Conservation (phyloP, 2,888 invertebrate species). For the Orthosia incerta region DNA sequence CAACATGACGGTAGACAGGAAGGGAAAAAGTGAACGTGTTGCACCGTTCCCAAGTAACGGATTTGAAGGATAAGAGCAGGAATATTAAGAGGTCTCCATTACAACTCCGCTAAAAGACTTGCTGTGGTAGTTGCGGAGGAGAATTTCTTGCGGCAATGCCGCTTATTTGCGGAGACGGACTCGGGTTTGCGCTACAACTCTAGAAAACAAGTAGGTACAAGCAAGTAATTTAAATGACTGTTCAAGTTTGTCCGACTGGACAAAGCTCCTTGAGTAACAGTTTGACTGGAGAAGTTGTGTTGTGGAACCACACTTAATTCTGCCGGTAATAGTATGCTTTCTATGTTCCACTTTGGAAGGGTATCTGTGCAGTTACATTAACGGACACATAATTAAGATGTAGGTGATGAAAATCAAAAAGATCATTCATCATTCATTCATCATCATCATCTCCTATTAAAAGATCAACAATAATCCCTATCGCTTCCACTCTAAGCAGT, state of each 20-base stretch:
- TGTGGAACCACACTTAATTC: not conserved
- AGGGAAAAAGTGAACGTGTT: too few species aligned
- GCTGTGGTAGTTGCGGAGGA: not conserved
- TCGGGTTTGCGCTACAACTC: not conserved
- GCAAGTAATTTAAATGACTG: conserved; percentile 37
- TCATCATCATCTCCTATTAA: not conserved
- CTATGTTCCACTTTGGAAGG: not conserved
- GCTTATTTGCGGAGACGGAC: not conserved
- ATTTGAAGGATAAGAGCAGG: too few species aligned
- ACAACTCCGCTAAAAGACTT: too few species aligned
- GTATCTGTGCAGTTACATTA: not conserved
- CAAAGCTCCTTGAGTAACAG: conserved; percentile 29
- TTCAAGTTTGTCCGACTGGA: conserved; percentile 20
- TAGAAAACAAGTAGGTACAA: not conserved
- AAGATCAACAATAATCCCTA: conserved; percentile 19
- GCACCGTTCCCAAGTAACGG: too few species aligned
- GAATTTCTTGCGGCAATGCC: not conserved
- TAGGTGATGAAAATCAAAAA: too few species aligned
- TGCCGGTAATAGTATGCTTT: not conserved
- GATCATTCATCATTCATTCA: too few species aligned
- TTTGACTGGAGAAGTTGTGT: conserved; percentile 4
- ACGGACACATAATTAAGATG: too few species aligned
- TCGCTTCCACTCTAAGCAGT: conserved; percentile 10
- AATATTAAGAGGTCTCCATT: too few species aligned
- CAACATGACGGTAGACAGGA: too few species aligned